Percentiles rank a stretch among this genome's conserved stretches.
These are phyloP conservation scores for Trichogramma evanescens DNA, from an alignment of 2,888 invertebrate species.

Conservation along the genomic window DNA sequence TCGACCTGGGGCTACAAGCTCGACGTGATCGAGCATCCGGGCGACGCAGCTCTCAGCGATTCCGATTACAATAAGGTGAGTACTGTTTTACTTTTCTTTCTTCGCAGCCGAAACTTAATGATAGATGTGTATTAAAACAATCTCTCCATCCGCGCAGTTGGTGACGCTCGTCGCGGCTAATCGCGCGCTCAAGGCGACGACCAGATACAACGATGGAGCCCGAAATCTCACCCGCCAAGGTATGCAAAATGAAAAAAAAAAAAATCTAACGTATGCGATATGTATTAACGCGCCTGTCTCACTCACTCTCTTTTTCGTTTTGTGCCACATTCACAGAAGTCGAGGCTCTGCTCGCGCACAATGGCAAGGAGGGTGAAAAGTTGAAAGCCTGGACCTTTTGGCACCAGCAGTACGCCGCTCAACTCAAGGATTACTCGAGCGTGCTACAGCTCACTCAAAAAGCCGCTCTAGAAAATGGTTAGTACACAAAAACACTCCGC, in stretches of 20 bases:
- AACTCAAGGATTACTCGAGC: constrained; percentile 30
- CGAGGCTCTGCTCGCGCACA: constrained; percentile 31
- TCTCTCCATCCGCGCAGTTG: constrained; percentile 25
- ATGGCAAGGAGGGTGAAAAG: constrained; percentile 28
- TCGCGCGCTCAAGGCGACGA: constrained; percentile 25
- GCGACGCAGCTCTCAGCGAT: constrained; percentile 31
- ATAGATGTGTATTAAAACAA: not conserved
- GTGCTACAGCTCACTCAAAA: constrained; percentile 28
- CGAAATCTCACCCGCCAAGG: constrained; percentile 20
- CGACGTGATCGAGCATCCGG: constrained; percentile 30
- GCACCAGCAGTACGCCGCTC: constrained; percentile 30
- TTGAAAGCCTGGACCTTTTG: constrained; percentile 33
- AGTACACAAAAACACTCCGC: constrained; percentile 6
- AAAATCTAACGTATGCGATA: too few species aligned
- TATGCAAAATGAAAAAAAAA: not conserved
- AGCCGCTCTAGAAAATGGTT: constrained; percentile 38
- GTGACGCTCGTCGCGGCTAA: constrained; percentile 30
- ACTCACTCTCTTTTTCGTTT: too few species aligned
- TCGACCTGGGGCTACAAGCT: constrained; percentile 28
- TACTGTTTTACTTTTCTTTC: not conserved
- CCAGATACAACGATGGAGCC: constrained; percentile 16
- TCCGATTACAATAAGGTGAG: constrained; percentile 31
- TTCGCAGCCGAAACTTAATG: not conserved
- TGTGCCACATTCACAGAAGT: constrained; percentile 26
- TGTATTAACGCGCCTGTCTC: too few species aligned